A percentile compares a stretch with the other conserved stretches of the same genome.
Evolutionary conservation across 2,113 vertebrate genomes (phyloP).

Genomic region (Petrocephalus microphthalmus): DNA sequence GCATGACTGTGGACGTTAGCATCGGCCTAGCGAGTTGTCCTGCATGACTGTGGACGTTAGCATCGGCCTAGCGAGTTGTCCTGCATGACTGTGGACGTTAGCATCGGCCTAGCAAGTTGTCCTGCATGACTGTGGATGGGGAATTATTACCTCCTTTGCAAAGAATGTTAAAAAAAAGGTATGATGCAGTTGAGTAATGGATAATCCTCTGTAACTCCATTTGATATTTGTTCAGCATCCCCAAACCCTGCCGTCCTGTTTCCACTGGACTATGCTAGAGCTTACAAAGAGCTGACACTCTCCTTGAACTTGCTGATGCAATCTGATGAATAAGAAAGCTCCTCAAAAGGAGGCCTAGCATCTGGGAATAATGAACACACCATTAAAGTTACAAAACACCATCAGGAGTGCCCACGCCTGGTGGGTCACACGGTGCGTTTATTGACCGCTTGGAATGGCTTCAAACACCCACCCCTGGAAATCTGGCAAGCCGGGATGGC

Average conservation of each 20-base stretch:
- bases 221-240: neutral
- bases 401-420: neutral
- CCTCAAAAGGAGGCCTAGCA: neutral
- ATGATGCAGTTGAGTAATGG: neutral
- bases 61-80: neutral
- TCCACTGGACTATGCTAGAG: neutral
- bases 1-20: neutral
- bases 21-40: neutral
- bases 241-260: neutral
- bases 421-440: neutral
- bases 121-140: neutral
- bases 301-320: neutral
- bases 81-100: neutral
- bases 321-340: neutral
- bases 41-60: neutral
- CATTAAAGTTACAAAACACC: neutral
- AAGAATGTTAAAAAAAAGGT: neutral
- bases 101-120: too few relatives aligned
- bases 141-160: neutral
- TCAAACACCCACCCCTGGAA: neutral
- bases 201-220: neutral
- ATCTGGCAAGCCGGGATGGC: neutral
- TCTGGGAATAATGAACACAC: neutral
- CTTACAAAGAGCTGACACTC: neutral
- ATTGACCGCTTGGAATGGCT: neutral